Base-by-base conservation (phyloP, 2,113 vertebrate genomes). In the Emydura subglobosa region DNA sequence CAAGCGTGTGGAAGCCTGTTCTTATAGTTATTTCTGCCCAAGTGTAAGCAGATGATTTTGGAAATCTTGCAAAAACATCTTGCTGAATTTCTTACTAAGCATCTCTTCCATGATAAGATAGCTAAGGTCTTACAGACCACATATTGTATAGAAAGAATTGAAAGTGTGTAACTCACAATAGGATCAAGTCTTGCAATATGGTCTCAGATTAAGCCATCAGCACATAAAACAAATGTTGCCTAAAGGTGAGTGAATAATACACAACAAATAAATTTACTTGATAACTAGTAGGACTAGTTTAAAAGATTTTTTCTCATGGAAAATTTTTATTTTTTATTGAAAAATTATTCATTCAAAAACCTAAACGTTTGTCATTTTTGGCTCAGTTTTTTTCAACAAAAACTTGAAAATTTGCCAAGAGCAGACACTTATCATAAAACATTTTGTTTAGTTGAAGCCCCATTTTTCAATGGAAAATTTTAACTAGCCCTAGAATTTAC, bases 371-470 rank as follows among this genome's bases (percentile, higher is more conserved):
- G 9, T 39, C 7, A 39, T 74, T 74, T n/a, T 68, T n/a, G 65
- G 34, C 7, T n/a, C 4, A 68, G n/a, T 34, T n/a, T 16, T 68
- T 68, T n/a, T 68, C 34, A n/a, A n/a, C 31, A n/a, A 68, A n/a
- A 17, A 17, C 7, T 68, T 34, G 31, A n/a, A 68, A 19, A n/a
- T n/a, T 17, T 68, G 65, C 31, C 24, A 12, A 68, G 34, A n/a
- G 34, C 65, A 34, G 7, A 34, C 2, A 16, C 65, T 21, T 8
- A 59, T 19, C 5, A 68, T 7, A 14, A 68, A 68, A 79, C 4
- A 25, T 0, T 1, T 61, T 72, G 65, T 68, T 68, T 24, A 54
- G 5, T 55, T 3, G 44, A 79, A 94, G 42, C 0, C 1, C 1
- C 14, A 0, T 39, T 39, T 72, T 42, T 24, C n/a, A 74, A 22